These are phyloP conservation scores for Danio kyathit DNA, from an alignment of 2,797 vertebrate species.

Conservation along the genomic window DNA sequence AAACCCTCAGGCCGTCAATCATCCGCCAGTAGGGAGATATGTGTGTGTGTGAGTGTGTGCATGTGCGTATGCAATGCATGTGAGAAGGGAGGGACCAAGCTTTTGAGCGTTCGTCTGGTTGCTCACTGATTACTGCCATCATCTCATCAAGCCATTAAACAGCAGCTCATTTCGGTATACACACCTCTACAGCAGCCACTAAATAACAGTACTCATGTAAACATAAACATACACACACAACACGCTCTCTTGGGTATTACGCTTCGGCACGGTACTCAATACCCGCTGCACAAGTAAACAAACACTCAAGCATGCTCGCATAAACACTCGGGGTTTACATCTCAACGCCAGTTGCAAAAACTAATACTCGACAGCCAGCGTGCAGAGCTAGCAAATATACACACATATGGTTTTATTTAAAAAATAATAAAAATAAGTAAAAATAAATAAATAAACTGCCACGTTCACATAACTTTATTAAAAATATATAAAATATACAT, in stretches of 20 bases:
- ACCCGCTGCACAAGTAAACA: constrained; percentile 43
- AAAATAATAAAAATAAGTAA: not conserved
- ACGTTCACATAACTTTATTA: no score
- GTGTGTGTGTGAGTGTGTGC: constrained; percentile 18
- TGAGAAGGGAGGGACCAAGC: constrained; percentile 39
- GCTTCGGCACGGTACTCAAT: constrained; percentile 35
- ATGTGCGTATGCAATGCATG: not conserved
- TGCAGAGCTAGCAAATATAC: constrained; percentile 24
- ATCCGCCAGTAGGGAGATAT: constrained; percentile 53
- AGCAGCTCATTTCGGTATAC: constrained; percentile 54
- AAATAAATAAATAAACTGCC: no score
- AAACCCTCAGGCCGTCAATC: constrained; percentile 74
- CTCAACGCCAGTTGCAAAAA: constrained; percentile 21
- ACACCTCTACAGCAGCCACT: constrained; percentile 56
- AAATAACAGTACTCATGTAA: constrained; percentile 59
- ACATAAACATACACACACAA: constrained; percentile 49
- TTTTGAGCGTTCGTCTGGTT: constrained; percentile 54
- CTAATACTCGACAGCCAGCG: not conserved
- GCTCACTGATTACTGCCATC: constrained; percentile 61
- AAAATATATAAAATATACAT: no score
- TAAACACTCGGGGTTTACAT: constrained; percentile 45
- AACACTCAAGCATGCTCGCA: constrained; percentile 34
- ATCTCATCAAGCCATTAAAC: constrained; percentile 64
- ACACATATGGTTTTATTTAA: not conserved
- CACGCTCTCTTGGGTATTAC: constrained; percentile 20